Percentiles rank a stretch among this genome's conserved stretches.
These are phyloP conservation scores for Anastrepha ludens DNA, from an alignment of 1,140 invertebrate species.

Conservation along the genomic window DNA sequence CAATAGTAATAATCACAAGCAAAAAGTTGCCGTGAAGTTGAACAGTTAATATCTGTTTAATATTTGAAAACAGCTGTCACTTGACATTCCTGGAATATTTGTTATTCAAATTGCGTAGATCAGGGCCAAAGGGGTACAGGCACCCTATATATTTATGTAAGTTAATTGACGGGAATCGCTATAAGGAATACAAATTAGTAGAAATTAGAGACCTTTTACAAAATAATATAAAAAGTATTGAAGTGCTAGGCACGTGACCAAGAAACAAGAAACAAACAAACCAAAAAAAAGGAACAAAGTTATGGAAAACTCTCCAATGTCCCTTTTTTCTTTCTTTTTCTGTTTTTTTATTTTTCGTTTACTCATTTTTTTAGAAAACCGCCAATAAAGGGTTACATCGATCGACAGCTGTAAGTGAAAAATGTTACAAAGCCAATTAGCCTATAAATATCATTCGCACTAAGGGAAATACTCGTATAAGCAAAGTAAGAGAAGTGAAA, in stretches of 20 bases:
- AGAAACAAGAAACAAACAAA: neutral
- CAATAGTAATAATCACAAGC: too few relatives aligned
- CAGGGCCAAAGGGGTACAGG: too few relatives aligned
- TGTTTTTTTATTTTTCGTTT: neutral
- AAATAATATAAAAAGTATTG: neutral
- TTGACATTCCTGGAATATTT: too few relatives aligned
- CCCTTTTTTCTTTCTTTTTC: neutral
- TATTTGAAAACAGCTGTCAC: too few relatives aligned
- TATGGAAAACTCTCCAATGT: too few relatives aligned
- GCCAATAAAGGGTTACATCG: constrained; percentile 46
- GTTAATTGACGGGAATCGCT: too few relatives aligned
- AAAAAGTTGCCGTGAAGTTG: too few relatives aligned
- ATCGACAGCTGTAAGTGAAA: constrained; percentile 46
- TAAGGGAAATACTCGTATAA: neutral
- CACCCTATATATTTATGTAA: too few relatives aligned
- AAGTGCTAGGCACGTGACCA: neutral
- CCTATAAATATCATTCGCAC: neutral
- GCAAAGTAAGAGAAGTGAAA: neutral
- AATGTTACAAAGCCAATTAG: constrained; percentile 50
- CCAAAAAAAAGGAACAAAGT: too few relatives aligned
- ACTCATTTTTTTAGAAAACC: neutral
- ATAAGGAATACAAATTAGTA: neutral
- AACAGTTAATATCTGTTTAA: too few relatives aligned
- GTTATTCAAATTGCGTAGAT: too few relatives aligned
- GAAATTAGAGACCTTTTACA: neutral